A percentile compares a stretch with the other conserved stretches of the same genome.
phyloP scores from a whole-genome alignment of 2,888 invertebrate genomes.

The Strigamia transsilvanica region DNA sequence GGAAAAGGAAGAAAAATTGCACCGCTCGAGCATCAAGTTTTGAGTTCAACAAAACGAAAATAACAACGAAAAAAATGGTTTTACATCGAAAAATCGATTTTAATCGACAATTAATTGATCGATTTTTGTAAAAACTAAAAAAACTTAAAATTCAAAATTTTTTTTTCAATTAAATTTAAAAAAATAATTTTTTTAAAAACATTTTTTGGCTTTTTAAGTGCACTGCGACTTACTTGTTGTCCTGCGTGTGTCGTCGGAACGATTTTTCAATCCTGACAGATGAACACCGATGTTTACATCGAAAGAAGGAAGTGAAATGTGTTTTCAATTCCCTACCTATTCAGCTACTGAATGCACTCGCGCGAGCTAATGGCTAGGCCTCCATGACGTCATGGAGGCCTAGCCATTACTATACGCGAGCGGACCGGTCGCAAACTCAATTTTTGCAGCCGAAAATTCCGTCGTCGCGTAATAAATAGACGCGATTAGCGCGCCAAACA shows the following conservation, averaged over 20 bases:
- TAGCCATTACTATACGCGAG: neutral
- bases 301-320: slow-evolving; percentile 19
- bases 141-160: no score
- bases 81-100: no score
- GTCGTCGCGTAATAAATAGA: neutral
- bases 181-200: no score
- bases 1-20: neutral
- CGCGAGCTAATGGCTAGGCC: neutral
- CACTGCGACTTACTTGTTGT: neutral
- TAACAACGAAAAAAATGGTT: no score
- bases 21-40: no score
- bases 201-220: no score
- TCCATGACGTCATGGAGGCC: neutral
- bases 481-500: neutral
- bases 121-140: no score
- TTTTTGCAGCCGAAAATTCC: neutral
- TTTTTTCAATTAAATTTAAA: no score
- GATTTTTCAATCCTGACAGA: neutral
- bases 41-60: no score
- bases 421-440: neutral
- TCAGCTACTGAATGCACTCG: slow-evolving; percentile 43
- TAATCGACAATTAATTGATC: no score
- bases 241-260: neutral
- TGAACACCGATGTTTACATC: slow-evolving; percentile 10
- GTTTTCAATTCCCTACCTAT: slow-evolving; percentile 35